Percentiles rank a stretch among this genome's conserved stretches.
These are phyloP conservation scores for Drosophila quinaria DNA, from an alignment of 2,888 invertebrate species.

Conservation along the genomic window DNA sequence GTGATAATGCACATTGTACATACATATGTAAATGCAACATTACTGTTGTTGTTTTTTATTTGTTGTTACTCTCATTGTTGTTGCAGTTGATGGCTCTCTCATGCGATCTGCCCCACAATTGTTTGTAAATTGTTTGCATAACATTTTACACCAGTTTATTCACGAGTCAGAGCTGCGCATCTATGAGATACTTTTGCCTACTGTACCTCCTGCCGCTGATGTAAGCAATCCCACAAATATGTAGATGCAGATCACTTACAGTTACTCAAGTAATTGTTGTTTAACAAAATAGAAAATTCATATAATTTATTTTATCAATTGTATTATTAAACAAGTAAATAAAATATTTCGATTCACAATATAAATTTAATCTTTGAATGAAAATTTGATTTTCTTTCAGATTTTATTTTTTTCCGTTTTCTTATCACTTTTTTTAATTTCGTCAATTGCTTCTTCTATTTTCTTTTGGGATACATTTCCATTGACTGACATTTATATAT, in stretches of 20 bases:
- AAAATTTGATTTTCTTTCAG: too few relatives aligned
- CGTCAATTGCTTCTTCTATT: too few relatives aligned
- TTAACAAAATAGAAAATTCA: too few relatives aligned
- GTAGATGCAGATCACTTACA: neutral
- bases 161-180: conserved; percentile 30
- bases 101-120: conserved; percentile 32
- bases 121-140: conserved; percentile 76
- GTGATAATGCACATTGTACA: conserved; percentile 13
- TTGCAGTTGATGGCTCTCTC: neutral
- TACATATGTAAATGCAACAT: conserved; percentile 23
- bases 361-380: too few relatives aligned
- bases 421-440: too few relatives aligned
- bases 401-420: too few relatives aligned
- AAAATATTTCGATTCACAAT: too few relatives aligned
- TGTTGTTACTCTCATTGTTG: conserved; percentile 9
- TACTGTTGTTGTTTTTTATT: neutral
- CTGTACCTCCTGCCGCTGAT: conserved; percentile 25
- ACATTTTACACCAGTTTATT: conserved; percentile 72
- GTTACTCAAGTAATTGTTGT: neutral
- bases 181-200: conserved; percentile 48
- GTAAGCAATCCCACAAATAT: conserved; percentile 24
- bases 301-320: too few relatives aligned
- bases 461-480: too few relatives aligned
- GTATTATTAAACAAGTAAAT: too few relatives aligned
- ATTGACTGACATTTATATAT: too few relatives aligned